These are phyloP conservation scores for Orgyia antiqua DNA, from an alignment of 2,888 invertebrate genomes.

Conservation along the genomic window DNA sequence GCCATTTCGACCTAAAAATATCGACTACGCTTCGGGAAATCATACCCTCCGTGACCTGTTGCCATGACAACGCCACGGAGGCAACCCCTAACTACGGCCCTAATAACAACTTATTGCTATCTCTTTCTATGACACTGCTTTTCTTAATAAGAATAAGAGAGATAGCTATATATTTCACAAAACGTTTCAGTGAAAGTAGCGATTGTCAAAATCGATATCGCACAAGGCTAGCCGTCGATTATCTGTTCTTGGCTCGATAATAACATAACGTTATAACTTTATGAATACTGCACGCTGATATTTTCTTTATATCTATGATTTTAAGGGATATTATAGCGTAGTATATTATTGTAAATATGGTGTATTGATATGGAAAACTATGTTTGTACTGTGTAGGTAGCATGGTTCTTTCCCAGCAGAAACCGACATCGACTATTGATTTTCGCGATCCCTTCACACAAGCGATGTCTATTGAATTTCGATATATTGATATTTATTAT, in stretches of 20 bases:
- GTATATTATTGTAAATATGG: constrained; percentile 6
- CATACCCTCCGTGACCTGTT: constrained; percentile 59
- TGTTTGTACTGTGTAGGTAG: constrained; percentile 31
- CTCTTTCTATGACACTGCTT: constrained; percentile 30
- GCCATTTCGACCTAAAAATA: constrained; percentile 59
- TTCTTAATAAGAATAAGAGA: constrained; percentile 25
- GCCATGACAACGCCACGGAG: constrained; percentile 57
- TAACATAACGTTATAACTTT: constrained; percentile 25
- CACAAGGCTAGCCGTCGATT: constrained; percentile 78
- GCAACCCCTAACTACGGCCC: constrained; percentile 33
- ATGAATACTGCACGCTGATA: background rate
- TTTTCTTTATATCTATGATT: accelerated
- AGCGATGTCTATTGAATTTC: constrained; percentile 35
- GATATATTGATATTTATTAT: constrained; percentile 53
- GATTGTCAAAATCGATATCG: constrained; percentile 76
- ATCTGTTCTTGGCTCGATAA: constrained; percentile 46
- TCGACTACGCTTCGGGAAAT: constrained; percentile 71
- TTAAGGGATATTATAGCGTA: constrained; percentile 18
- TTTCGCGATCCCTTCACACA: constrained; percentile 55
- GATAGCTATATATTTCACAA: constrained; percentile 25
- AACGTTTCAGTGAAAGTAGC: constrained; percentile 47
- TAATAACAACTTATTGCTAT: constrained; percentile 15
- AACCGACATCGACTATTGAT: constrained; percentile 66
- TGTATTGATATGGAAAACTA: constrained; percentile 10
- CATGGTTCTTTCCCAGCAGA: too few relatives aligned